Evolutionary conservation across 2,888 invertebrate species (phyloP), one percentile per base, ranked within the genome.

Genomic region (Agrotis ipsilon): DNA sequence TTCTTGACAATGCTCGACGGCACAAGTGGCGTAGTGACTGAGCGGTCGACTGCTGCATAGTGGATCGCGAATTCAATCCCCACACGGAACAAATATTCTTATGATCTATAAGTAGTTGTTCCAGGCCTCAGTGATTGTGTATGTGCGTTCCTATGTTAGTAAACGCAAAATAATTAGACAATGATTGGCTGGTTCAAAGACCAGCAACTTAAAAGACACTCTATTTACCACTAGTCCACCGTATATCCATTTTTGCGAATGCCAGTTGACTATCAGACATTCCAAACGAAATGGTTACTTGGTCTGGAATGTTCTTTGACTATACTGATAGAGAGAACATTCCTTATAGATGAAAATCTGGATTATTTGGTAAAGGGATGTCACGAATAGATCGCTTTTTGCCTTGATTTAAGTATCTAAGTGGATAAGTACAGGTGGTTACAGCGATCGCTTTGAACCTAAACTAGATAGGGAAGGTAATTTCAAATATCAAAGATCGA

Each of bases 251-350:
- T 43, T 61, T 72, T 49, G 51, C 16, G 0, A 66, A 72, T 54
- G 39, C 54, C 52, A 72, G 19, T 51, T 55, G 39, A 54, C 55
- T 63, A 49, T 57, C 46, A 51, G 46, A 64, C 24, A 61, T 80
- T 67, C 61, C 70, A 49, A 48, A 46, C 1, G 27, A 39, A 57
- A 61, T 65, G 1, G 43, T 43, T 68, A 59, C 59, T 79, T 43
- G 4, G 5, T 54, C 11, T 48, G 49, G 46, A 68, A 78, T 68
- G 11, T 49, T 59, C 45, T 16, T 18, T 16, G 14, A 60, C 19
- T 19, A 52, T 63, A 45, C 27, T 39, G 45, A 60, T 63, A n/a
- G 32, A 21, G 3, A 0, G 16, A 51, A 60, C 52, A 52, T 77
- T 67, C 60, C n/a, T 51, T 32, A 43, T 19, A 24, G 9, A 71